Conservation (phyloP, 2,113 vertebrate species). For the Poecilia latipinna region DNA sequence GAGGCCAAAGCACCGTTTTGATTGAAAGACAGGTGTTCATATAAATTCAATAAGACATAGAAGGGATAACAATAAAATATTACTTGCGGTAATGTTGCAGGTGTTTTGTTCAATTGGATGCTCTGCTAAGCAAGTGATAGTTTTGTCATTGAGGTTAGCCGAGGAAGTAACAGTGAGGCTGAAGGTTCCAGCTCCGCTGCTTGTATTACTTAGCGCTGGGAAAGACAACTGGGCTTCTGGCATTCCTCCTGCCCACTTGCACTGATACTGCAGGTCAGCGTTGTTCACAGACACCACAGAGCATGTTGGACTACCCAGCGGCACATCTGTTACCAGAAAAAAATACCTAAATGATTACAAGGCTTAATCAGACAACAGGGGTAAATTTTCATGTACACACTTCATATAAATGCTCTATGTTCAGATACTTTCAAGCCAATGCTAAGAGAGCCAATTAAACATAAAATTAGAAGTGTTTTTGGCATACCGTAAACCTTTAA, state of each 20-base stretch:
- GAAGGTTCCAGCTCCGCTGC: conserved; percentile 42
- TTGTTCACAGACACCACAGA: conserved; percentile 51
- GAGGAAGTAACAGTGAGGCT: conserved; percentile 38
- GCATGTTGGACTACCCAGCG: conserved; percentile 41
- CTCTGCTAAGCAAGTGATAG: conserved; percentile 48
- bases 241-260: conserved; percentile 65
- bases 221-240: conserved; percentile 65
- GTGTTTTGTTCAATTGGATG: conserved; percentile 49
- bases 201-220: conserved; percentile 43
- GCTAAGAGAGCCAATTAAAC: not conserved
- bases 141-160: conserved; percentile 38
- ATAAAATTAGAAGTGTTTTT: not conserved
- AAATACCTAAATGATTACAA: not conserved
- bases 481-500: conserved; percentile 69
- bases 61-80: conserved; percentile 1
- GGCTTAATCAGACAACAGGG: not conserved
- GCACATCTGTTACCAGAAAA: conserved; percentile 57
- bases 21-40: not conserved
- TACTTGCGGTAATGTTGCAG: conserved; percentile 67
- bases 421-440: not conserved
- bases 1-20: not conserved
- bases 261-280: conserved; percentile 59
- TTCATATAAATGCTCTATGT: not conserved
- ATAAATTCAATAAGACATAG: not conserved
- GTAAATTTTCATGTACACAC: too few relatives aligned